A percentile compares a stretch with the other conserved stretches of the same genome.
Conservation (phyloP, 2,888 invertebrate genomes). For the Apotomis turbidana region DNA sequence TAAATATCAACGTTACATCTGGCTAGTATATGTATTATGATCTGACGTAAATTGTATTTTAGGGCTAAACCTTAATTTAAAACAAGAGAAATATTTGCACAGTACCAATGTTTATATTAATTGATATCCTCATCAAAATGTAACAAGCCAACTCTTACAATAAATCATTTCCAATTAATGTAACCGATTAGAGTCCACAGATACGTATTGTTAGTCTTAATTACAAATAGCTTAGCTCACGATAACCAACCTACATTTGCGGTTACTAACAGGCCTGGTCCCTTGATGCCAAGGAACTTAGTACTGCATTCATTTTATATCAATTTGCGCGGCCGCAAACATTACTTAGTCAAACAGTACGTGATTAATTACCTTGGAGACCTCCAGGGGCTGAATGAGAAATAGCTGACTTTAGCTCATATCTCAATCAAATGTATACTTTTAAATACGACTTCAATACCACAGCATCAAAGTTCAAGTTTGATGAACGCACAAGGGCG, state of each 20-base stretch:
- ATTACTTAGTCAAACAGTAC: slow-evolving; percentile 16
- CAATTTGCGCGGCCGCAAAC: slow-evolving; percentile 12
- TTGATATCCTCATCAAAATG: slow-evolving; percentile 10
- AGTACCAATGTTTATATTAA: slow-evolving; percentile 2
- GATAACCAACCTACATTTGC: slow-evolving; percentile 26
- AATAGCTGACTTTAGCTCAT: not conserved
- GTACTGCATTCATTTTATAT: slow-evolving; percentile 3
- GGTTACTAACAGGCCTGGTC: not conserved
- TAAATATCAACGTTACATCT: no score
- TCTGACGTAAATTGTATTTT: no score
- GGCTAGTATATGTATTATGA: no score
- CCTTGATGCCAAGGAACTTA: not conserved
- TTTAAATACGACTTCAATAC: not conserved
- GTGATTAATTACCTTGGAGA: slow-evolving; percentile 29
- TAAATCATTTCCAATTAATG: slow-evolving; percentile 38
- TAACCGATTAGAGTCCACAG: slow-evolving; percentile 29
- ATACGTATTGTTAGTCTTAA: slow-evolving; percentile 37
- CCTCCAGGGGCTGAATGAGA: slow-evolving; percentile 14
- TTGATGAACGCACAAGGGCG: not conserved
- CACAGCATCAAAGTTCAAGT: not conserved
- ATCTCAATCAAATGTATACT: not conserved
- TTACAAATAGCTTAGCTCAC: slow-evolving; percentile 37
- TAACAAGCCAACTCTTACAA: slow-evolving; percentile 20
- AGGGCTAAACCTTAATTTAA: no score
- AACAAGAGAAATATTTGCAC: not conserved